Percentiles rank a stretch among this genome's conserved stretches.
phyloP scores from a whole-genome alignment of 2,797 vertebrate genomes.

The Chelonia mydas region DNA sequence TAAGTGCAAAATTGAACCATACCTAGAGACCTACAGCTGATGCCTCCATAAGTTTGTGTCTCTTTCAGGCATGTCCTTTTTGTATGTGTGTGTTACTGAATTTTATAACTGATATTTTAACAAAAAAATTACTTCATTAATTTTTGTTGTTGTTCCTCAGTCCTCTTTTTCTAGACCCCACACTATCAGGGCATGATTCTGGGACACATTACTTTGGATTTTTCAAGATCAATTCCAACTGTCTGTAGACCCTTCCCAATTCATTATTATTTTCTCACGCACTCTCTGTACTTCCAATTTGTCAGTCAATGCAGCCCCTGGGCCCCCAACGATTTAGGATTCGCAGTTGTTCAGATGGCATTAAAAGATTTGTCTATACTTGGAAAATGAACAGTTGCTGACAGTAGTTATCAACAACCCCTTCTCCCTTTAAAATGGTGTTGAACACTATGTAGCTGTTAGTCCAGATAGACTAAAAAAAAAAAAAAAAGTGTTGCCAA shows the following conservation, averaged over 20 bases:
- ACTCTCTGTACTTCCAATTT: rapidly evolving
- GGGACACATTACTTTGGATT: no score
- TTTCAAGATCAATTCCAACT: no score
- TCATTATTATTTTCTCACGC: background rate
- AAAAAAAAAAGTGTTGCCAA: background rate
- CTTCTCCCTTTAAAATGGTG: rapidly evolving
- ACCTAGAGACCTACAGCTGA: background rate
- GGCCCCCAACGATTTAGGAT: rapidly evolving
- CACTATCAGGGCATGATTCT: no score
- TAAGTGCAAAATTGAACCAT: background rate
- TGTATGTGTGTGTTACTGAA: background rate
- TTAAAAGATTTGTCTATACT: background rate
- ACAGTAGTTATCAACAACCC: background rate
- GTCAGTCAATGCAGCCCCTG: background rate
- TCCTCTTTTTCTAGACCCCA: no score
- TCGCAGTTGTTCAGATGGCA: background rate
- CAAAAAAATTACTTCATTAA: no score
- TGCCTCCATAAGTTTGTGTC: no score
- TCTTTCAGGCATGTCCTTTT: background rate
- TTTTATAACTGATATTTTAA: background rate
- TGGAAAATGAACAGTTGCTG: rapidly evolving
- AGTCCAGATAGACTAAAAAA: background rate
- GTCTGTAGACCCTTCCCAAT: no score
- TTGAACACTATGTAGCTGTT: background rate
- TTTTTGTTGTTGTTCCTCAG: no score